These are phyloP conservation scores for Platypus cylindrus DNA, from an alignment of 2,888 invertebrate genomes.

Conservation along the genomic window DNA sequence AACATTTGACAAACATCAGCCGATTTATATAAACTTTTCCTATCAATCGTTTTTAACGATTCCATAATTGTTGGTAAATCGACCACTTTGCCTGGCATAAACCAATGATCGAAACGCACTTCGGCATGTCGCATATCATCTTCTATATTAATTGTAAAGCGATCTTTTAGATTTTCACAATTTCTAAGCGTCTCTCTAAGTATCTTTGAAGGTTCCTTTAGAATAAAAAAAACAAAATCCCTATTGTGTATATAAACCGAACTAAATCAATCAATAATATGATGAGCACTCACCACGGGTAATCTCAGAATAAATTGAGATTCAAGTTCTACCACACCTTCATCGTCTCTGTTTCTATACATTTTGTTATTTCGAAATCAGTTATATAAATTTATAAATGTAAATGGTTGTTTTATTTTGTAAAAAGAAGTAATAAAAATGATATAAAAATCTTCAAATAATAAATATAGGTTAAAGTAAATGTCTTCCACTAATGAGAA, in stretches of 20 bases:
- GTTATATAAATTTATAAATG: too few relatives aligned
- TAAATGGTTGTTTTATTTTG: too few relatives aligned
- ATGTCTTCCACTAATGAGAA: too few relatives aligned
- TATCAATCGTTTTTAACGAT: conserved; percentile 89
- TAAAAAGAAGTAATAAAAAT: too few relatives aligned
- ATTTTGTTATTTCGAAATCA: too few relatives aligned
- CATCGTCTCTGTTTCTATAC: too few relatives aligned
- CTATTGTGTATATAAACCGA: conserved; percentile 1
- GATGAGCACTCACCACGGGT: conserved; percentile 22
- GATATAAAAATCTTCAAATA: too few relatives aligned
- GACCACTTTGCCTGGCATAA: conserved; percentile 75
- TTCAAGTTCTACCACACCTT: conserved; percentile 29
- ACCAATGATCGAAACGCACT: conserved; percentile 78
- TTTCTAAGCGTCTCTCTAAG: conserved; percentile 63
- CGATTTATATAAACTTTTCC: conserved; percentile 94
- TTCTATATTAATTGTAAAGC: conserved; percentile 73
- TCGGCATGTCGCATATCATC: conserved; percentile 81
- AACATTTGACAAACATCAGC: conserved; percentile 91
- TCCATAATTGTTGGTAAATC: conserved; percentile 89
- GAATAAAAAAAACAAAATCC: conserved; percentile 6
- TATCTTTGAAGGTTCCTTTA: conserved; percentile 55
- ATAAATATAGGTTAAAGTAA: too few relatives aligned
- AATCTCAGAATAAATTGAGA: conserved; percentile 32
- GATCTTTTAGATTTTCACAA: conserved; percentile 70
- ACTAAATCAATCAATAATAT: conserved; percentile 1